These are phyloP conservation scores for Zele albiditarsus DNA, from an alignment of 2,888 invertebrate species.

Conservation along the genomic window DNA sequence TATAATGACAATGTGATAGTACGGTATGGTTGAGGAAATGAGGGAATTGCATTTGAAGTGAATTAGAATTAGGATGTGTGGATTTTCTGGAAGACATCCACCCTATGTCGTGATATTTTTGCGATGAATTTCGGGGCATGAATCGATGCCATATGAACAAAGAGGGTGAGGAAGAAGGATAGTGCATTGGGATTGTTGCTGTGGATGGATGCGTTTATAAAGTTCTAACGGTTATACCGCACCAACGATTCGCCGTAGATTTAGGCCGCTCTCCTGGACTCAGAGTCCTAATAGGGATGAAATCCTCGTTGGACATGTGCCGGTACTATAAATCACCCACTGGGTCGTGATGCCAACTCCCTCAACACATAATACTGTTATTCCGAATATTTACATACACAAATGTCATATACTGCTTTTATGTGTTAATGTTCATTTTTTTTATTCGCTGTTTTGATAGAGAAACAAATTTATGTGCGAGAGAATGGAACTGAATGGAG, in stretches of 20 bases:
- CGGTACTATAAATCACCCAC: constrained; percentile 49
- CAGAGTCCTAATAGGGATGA: constrained; percentile 52
- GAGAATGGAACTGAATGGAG: too few species aligned
- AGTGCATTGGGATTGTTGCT: neutral
- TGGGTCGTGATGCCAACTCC: constrained; percentile 31
- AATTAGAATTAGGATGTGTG: neutral
- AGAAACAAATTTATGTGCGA: too few species aligned
- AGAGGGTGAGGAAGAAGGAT: constrained; percentile 30
- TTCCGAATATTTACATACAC: constrained; percentile 2
- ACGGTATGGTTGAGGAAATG: constrained; percentile 66
- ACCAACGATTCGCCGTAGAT: constrained; percentile 52
- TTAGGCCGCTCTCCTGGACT: constrained; percentile 51
- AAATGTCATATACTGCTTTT: neutral
- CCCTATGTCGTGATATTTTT: neutral
- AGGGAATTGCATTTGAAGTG: constrained; percentile 55
- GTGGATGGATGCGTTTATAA: constrained; percentile 2
- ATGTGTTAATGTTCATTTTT: neutral
- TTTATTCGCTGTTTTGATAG: too few species aligned
- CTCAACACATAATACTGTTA: constrained; percentile 18
- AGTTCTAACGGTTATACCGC: constrained; percentile 37
- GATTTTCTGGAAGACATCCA: neutral
- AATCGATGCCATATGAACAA: constrained; percentile 36
- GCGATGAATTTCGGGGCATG: neutral
- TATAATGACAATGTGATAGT: constrained; percentile 69
- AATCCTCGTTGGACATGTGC: constrained; percentile 47